phyloP scores from a whole-genome alignment of 1,140 invertebrate species.

The Oncopodura yosiiana region DNA sequence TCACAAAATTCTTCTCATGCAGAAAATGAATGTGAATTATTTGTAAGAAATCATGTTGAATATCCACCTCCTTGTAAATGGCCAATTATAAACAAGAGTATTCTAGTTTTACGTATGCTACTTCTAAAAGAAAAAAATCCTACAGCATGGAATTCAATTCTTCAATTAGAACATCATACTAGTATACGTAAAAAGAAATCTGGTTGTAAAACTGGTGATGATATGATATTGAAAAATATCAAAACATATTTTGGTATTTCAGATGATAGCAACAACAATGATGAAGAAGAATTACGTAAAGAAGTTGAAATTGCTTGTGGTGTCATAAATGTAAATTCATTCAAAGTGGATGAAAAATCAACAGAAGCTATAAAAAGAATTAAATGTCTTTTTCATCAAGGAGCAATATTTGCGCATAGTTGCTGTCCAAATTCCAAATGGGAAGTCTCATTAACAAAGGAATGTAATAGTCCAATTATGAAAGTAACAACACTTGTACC shows the following conservation, averaged over 20 bases:
- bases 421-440: constrained; percentile 6
- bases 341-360: neutral
- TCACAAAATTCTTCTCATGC: too few species aligned
- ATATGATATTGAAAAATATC: constrained; percentile 2
- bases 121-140: constrained; percentile 15
- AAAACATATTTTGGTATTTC: neutral
- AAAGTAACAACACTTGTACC: neutral
- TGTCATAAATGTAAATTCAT: constrained; percentile 8
- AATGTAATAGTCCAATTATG: neutral
- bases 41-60: neutral
- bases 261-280: neutral
- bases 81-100: constrained; percentile 16
- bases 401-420: neutral
- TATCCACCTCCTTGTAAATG: neutral
- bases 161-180: constrained; percentile 5
- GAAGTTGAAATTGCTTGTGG: neutral
- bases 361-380: neutral
- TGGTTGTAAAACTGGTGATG: constrained; percentile 5
- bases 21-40: constrained; percentile 13
- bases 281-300: too few species aligned
- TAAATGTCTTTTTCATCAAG: constrained; percentile 5
- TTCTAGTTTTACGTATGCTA: constrained; percentile 10
- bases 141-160: constrained; percentile 10
- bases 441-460: neutral
- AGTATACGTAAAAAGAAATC: neutral